Evolutionary conservation across 2,113 vertebrate genomes (phyloP).

Genomic region (Solea solea): DNA sequence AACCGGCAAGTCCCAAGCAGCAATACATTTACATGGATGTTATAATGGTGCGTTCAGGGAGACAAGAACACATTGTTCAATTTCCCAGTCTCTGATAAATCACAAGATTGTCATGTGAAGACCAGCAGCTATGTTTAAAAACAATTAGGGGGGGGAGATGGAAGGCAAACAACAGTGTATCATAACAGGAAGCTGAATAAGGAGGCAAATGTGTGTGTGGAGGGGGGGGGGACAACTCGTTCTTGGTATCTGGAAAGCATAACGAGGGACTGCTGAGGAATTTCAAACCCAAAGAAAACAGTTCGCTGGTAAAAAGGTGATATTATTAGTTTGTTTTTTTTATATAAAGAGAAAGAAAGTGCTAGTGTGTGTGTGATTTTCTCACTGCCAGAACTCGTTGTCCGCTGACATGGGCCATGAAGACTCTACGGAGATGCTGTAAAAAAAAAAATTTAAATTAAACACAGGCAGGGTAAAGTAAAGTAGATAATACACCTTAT

Average conservation of each 20-base stretch:
- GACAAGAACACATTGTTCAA: slow-evolving; percentile 35
- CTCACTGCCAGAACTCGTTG: slow-evolving; percentile 79
- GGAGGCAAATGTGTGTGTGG: background rate
- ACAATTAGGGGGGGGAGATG: background rate
- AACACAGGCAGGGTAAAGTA: too few relatives aligned
- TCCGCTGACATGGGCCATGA: accelerated
- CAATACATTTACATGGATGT: slow-evolving; percentile 11
- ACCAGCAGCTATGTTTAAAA: background rate
- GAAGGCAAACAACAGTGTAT: background rate
- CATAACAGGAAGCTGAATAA: background rate
- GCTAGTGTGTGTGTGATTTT: background rate
- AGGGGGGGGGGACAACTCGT: too few relatives aligned
- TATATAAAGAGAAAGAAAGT: background rate
- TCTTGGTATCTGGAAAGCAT: too few relatives aligned
- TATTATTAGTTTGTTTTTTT: background rate
- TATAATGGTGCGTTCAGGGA: background rate
- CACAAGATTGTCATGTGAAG: slow-evolving; percentile 30
- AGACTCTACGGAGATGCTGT: background rate
- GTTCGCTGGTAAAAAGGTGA: background rate
- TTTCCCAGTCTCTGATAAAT: slow-evolving; percentile 33
- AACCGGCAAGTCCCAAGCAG: too few relatives aligned
- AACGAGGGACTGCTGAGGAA: background rate
- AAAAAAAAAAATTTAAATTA: slow-evolving; percentile 7
- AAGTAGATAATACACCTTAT: too few relatives aligned
- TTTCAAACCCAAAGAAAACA: background rate